Percentiles rank a stretch among this genome's conserved stretches.
Conservation (phyloP, 1,140 invertebrate species). For the Penaeus indicus region DNA sequence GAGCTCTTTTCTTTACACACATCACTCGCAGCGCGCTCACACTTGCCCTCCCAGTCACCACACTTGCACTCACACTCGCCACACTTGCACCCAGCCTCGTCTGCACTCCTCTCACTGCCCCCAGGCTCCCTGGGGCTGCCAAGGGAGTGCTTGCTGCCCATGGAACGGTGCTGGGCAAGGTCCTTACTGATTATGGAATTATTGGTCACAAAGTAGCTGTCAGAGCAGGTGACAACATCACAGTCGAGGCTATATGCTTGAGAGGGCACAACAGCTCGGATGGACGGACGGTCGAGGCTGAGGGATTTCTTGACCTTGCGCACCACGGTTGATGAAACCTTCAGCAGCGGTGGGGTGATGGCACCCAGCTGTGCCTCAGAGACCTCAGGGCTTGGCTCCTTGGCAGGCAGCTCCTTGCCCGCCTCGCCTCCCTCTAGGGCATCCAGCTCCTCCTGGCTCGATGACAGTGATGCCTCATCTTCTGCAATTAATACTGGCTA, state of each 20-base stretch:
- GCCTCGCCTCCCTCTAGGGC: constrained; percentile 31
- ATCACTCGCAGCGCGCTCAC: no score
- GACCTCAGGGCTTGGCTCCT: constrained; percentile 2
- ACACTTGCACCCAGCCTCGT: no score
- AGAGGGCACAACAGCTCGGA: constrained; percentile 30
- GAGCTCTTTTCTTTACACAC: constrained; percentile 28
- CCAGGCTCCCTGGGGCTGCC: no score
- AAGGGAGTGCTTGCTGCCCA: no score
- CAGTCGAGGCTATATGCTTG: constrained; percentile 62
- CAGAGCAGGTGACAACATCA: constrained; percentile 50
- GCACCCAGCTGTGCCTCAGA: neutral
- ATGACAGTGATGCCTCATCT: constrained; percentile 51
- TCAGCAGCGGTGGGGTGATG: neutral
- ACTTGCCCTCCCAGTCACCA: no score
- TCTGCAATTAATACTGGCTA: constrained; percentile 22
- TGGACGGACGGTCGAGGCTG: constrained; percentile 55
- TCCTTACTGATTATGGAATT: constrained; percentile 8
- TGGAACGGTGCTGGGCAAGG: no score
- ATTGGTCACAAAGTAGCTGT: constrained; percentile 30
- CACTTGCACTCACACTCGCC: no score
- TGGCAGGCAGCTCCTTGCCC: constrained; percentile 3
- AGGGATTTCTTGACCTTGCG: constrained; percentile 62
- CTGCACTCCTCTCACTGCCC: no score
- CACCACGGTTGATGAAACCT: constrained; percentile 55
- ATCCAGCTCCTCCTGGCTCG: constrained; percentile 54